These are phyloP conservation scores for Lepilemur septentrionalis DNA, from an alignment of 2,797 vertebrate species.

Conservation along the genomic window DNA sequence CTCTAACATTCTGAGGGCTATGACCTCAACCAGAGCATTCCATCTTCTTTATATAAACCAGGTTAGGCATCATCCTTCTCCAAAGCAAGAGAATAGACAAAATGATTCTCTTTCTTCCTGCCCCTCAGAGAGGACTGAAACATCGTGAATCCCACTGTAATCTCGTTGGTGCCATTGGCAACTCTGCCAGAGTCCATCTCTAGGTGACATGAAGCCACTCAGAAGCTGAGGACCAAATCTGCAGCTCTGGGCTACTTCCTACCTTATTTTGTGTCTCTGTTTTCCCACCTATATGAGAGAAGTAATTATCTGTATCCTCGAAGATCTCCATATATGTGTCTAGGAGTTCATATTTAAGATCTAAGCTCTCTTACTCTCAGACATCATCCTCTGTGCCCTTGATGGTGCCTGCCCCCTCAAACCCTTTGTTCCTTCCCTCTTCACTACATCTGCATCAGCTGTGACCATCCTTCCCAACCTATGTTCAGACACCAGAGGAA, in stretches of 20 bases:
- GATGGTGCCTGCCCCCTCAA: background rate
- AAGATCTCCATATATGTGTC: background rate
- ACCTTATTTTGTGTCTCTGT: background rate
- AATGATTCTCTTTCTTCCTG: constrained; percentile 23
- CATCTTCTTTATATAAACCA: background rate
- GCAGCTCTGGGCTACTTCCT: background rate
- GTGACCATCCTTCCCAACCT: background rate
- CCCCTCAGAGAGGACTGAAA: background rate
- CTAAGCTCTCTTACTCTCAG: background rate
- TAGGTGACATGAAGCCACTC: background rate
- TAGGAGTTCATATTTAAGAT: background rate
- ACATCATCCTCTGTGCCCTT: background rate
- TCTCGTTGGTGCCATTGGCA: background rate
- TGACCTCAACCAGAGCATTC: background rate
- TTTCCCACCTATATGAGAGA: background rate
- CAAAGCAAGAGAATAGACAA: background rate
- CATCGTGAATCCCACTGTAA: background rate
- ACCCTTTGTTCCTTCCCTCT: background rate
- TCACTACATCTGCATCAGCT: background rate
- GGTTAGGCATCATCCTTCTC: constrained; percentile 33
- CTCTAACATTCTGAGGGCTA: background rate
- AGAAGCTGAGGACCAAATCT: background rate
- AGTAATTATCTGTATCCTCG: background rate
- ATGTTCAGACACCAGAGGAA: background rate
- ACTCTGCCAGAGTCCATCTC: background rate